Conservation (phyloP, 35 echinoderm and acorn worm species). For the Diadema setosum region DNA sequence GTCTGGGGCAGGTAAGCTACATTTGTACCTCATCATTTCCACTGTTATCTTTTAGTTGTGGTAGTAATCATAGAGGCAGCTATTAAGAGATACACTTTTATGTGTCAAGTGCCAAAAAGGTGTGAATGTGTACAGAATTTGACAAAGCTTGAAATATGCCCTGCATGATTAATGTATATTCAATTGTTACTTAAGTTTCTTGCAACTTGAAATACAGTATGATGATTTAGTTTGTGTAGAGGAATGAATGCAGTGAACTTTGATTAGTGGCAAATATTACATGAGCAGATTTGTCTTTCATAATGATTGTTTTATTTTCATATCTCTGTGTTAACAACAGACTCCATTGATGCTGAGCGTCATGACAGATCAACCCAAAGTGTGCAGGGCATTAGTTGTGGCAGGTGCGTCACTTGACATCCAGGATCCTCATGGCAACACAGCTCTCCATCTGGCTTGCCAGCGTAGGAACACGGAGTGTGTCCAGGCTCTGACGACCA, state of each 20-base stretch:
- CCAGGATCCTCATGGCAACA: conserved; percentile 64
- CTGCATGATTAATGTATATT: not conserved
- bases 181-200: not conserved
- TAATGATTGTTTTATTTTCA: not conserved
- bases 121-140: not conserved
- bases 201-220: no score
- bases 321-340: conserved; percentile 4
- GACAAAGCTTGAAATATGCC: not conserved
- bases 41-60: no score
- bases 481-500: conserved; percentile 45
- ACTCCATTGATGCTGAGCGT: conserved; percentile 71
- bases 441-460: conserved; percentile 79
- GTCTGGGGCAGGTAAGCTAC: conserved; percentile 54
- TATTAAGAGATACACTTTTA: not conserved
- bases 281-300: not conserved
- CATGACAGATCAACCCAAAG: conserved; percentile 38
- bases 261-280: not conserved
- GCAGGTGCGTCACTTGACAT: conserved; percentile 47
- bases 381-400: conserved; percentile 63
- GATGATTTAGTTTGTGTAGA: no score
- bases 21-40: conserved; percentile 5
- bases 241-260: not conserved
- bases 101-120: not conserved
- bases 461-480: conserved; percentile 20
- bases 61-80: not conserved